Conservation (phyloP, 2,113 vertebrate species). For the Neodontobutis hainanensis region DNA sequence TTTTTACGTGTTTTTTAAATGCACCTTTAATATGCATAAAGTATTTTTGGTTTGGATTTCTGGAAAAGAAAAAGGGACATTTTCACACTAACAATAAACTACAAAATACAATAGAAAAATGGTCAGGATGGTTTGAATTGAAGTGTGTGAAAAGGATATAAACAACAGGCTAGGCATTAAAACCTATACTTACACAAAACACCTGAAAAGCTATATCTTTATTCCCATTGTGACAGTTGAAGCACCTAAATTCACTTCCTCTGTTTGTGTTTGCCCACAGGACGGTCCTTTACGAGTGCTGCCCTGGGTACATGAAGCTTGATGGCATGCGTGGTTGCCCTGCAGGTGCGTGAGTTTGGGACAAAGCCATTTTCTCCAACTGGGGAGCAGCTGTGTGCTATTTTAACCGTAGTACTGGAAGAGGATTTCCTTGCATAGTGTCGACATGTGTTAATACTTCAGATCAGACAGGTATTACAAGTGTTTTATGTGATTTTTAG, state of each 20-base stretch:
- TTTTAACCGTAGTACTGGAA: neutral
- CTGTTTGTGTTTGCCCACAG: conserved; percentile 69
- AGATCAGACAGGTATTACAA: neutral
- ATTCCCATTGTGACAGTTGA: neutral
- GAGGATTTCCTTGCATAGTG: conserved; percentile 10
- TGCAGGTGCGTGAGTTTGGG: conserved; percentile 83
- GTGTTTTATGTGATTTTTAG: conserved; percentile 66
- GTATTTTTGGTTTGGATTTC: no score
- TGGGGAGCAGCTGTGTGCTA: conserved; percentile 35
- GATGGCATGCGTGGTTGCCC: conserved; percentile 89
- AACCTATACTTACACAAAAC: no score
- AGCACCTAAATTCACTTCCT: neutral
- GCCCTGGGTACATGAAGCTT: conserved; percentile 95
- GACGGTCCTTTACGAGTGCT: conserved; percentile 94
- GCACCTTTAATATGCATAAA: no score
- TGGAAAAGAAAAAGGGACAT: no score
- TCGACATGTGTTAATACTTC: conserved; percentile 1
- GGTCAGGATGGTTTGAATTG: no score
- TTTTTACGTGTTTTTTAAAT: no score
- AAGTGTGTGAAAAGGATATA: no score
- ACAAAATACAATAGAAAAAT: no score
- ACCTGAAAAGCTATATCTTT: no score
- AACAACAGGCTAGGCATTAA: no score
- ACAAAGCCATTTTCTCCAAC: conserved; percentile 19
- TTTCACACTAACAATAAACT: no score